Conservation (phyloP, 1,140 invertebrate genomes). For the Trachelipus rathkii region DNA sequence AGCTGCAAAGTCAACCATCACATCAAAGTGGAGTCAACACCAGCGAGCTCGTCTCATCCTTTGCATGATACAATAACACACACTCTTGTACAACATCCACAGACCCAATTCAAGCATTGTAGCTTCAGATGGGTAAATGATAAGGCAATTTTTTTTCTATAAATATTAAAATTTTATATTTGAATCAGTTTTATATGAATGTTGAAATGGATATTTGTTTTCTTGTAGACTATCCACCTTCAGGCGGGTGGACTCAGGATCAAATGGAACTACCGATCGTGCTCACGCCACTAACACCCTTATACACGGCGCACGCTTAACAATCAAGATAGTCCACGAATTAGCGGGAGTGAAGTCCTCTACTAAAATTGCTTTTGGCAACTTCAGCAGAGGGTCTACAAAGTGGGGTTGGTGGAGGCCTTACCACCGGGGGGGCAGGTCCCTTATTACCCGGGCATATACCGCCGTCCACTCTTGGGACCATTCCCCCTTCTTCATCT, state of each 20-base stretch:
- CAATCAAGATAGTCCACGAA: constrained; percentile 31
- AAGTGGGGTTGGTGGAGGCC: constrained; percentile 1
- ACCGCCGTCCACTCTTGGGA: neutral
- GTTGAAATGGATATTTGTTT: neutral
- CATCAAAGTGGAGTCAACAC: neutral
- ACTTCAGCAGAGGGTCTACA: constrained; percentile 37
- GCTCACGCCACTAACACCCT: constrained; percentile 22
- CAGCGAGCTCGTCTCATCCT: neutral
- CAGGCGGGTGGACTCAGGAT: too few species aligned
- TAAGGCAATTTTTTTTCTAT: neutral
- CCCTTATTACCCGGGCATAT: constrained; percentile 13
- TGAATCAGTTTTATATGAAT: too few species aligned
- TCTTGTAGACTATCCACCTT: constrained; percentile 33
- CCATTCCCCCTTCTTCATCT: neutral
- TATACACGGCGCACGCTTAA: constrained; percentile 22
- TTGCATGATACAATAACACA: neutral
- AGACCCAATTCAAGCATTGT: constrained; percentile 40
- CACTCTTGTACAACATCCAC: neutral
- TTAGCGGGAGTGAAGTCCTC: constrained; percentile 33
- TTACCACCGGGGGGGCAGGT: constrained; percentile 22
- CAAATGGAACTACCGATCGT: too few species aligned
- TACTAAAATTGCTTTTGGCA: constrained; percentile 39
- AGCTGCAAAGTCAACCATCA: neutral
- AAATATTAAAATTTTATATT: too few species aligned
- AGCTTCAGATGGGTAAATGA: constrained; percentile 38